Conservation (phyloP, 2,888 invertebrate species). For the Muscina levida region DNA sequence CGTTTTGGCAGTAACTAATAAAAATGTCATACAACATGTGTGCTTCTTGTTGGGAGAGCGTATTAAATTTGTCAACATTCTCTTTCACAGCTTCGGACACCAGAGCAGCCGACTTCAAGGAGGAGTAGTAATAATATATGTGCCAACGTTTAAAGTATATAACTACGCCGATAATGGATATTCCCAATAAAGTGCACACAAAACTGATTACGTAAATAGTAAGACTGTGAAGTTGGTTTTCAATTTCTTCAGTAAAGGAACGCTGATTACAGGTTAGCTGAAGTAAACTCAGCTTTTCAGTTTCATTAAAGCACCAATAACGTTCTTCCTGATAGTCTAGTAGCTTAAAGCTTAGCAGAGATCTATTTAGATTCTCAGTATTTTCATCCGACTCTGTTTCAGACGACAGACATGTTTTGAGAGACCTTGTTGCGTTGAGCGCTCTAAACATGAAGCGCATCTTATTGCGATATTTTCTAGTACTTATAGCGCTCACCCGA, state of each 20-base stretch:
- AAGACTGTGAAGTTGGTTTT: conserved; percentile 66
- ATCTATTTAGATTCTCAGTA: conserved; percentile 48
- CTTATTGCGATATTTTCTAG: conserved; percentile 33
- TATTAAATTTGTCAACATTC: conserved; percentile 71
- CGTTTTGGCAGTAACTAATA: conserved; percentile 85
- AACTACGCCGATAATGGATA: conserved; percentile 69
- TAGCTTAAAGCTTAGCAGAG: conserved; percentile 74
- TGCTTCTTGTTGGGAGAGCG: conserved; percentile 70
- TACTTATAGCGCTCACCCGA: neutral
- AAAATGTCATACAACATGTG: conserved; percentile 84
- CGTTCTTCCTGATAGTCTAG: conserved; percentile 77
- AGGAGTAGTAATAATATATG: conserved; percentile 82
- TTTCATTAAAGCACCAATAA: conserved; percentile 79
- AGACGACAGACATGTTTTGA: neutral
- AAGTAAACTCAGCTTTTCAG: conserved; percentile 71
- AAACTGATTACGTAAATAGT: conserved; percentile 68
- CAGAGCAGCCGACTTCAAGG: conserved; percentile 82
- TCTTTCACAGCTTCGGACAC: conserved; percentile 82
- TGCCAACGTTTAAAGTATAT: conserved; percentile 82
- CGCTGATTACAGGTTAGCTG: conserved; percentile 70
- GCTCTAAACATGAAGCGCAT: conserved; percentile 65
- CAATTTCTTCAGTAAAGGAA: conserved; percentile 53
- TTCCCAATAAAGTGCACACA: conserved; percentile 67
- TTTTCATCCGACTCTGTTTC: neutral
- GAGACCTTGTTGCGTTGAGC: neutral